phyloP scores from a whole-genome alignment of 2,797 vertebrate species.

The Uromys caudimaculatus region DNA sequence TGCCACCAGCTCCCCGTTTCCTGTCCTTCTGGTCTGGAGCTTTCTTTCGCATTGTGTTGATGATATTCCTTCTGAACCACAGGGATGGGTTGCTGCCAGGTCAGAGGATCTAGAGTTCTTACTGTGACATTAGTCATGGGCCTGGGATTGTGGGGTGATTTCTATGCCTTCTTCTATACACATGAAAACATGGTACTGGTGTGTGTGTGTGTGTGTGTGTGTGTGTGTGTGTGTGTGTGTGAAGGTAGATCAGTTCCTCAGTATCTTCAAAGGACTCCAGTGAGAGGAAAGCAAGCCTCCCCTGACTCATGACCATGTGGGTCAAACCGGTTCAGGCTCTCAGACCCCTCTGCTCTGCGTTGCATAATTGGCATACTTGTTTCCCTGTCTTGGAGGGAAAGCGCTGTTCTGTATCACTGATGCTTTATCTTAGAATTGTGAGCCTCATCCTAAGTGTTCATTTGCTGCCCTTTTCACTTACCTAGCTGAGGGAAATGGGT shows the following conservation, averaged over 20 bases:
- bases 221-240: background rate
- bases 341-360: background rate
- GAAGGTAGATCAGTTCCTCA: slow-evolving; percentile 1
- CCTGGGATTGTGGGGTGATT: background rate
- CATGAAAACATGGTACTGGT: slow-evolving; percentile 42
- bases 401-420: background rate
- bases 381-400: too few species aligned
- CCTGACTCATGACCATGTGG: background rate
- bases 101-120: slow-evolving; percentile 24
- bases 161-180: slow-evolving; percentile 19
- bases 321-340: background rate
- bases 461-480: background rate
- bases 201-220: background rate
- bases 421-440: background rate
- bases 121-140: slow-evolving; percentile 1
- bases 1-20: background rate
- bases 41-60: background rate
- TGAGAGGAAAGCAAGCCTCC: background rate
- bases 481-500: background rate
- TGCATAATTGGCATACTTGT: too few species aligned
- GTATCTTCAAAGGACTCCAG: background rate
- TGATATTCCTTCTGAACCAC: slow-evolving; percentile 12
- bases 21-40: background rate
- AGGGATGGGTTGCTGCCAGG: background rate
- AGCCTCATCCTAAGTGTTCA: background rate